Conservation (phyloP, 92 coral and sea anemone genomes). For the Epizoanthus stellaris region DNA sequence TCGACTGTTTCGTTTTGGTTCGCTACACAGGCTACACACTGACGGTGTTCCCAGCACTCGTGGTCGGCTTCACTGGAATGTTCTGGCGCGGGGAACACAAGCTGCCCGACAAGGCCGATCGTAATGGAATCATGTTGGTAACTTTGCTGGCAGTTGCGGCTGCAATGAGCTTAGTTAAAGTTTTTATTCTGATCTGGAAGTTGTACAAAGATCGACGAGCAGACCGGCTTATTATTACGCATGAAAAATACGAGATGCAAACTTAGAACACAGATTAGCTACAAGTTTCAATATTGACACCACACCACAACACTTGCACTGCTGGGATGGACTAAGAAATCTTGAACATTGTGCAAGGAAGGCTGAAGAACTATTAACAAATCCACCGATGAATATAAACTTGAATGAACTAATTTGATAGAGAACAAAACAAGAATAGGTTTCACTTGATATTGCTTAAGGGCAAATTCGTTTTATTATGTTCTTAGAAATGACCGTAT, state of each 20-base stretch:
- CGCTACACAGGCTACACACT: slow-evolving; percentile 69
- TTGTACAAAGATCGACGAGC: slow-evolving; percentile 59
- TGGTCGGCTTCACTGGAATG: slow-evolving; percentile 81
- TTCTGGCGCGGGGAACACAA: slow-evolving; percentile 52
- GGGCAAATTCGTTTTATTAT: slow-evolving; percentile 3
- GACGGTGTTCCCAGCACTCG: slow-evolving; percentile 79
- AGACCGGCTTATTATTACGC: slow-evolving; percentile 46
- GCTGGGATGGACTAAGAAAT: not conserved
- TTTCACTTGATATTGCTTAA: slow-evolving; percentile 1
- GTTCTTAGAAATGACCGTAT: slow-evolving; percentile 14
- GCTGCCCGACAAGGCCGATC: slow-evolving; percentile 61
- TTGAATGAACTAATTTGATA: not conserved
- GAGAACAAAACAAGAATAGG: slow-evolving; percentile 2
- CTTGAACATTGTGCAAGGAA: not conserved
- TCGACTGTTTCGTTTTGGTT: slow-evolving; percentile 79
- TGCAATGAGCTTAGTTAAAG: slow-evolving; percentile 68
- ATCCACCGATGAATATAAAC: not conserved
- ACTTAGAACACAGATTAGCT: not conserved
- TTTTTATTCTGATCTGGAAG: slow-evolving; percentile 69
- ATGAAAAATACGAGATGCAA: slow-evolving; percentile 58
- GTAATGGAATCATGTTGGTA: slow-evolving; percentile 75
- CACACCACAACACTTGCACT: too few relatives aligned
- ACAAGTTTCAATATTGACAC: not conserved
- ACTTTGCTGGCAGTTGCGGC: slow-evolving; percentile 71
- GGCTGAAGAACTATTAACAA: slow-evolving; percentile 2